Percentiles rank a stretch among this genome's conserved stretches.
These are phyloP conservation scores for Agriopis leucophaearia DNA, from an alignment of 2,888 invertebrate genomes.

Conservation along the genomic window DNA sequence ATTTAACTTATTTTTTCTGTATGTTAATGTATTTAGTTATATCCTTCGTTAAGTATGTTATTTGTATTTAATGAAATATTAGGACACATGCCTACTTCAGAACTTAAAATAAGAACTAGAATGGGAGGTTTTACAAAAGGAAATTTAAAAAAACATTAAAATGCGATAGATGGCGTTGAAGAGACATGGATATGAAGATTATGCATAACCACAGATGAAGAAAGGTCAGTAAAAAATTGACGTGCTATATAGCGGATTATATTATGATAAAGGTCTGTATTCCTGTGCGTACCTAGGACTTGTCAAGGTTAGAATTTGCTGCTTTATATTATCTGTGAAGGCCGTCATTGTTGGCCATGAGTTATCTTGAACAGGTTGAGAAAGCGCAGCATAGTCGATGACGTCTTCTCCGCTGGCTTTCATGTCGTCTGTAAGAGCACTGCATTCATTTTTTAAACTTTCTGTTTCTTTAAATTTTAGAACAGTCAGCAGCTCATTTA, in stretches of 20 bases:
- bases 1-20: too few relatives aligned
- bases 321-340: constrained; percentile 66
- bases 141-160: too few relatives aligned
- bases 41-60: too few relatives aligned
- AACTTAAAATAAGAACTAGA: neutral
- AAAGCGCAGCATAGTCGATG: constrained; percentile 64
- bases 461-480: constrained; percentile 78
- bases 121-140: too few relatives aligned
- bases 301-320: constrained; percentile 60
- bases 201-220: too few relatives aligned
- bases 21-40: too few relatives aligned
- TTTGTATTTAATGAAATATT: too few relatives aligned
- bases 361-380: constrained; percentile 37
- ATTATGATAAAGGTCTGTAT: neutral
- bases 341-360: constrained; percentile 52
- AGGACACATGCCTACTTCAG: too few relatives aligned
- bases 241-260: too few relatives aligned
- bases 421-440: constrained; percentile 81
- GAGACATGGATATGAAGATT: too few relatives aligned
- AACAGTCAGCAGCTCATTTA: constrained; percentile 83
- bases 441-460: constrained; percentile 62
- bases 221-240: too few relatives aligned
- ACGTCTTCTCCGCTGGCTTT: constrained; percentile 75
- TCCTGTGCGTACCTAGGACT: constrained; percentile 68
- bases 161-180: too few relatives aligned